Evolutionary conservation across 2,888 invertebrate genomes (phyloP).

Genomic region (Drosophila cracens): DNA sequence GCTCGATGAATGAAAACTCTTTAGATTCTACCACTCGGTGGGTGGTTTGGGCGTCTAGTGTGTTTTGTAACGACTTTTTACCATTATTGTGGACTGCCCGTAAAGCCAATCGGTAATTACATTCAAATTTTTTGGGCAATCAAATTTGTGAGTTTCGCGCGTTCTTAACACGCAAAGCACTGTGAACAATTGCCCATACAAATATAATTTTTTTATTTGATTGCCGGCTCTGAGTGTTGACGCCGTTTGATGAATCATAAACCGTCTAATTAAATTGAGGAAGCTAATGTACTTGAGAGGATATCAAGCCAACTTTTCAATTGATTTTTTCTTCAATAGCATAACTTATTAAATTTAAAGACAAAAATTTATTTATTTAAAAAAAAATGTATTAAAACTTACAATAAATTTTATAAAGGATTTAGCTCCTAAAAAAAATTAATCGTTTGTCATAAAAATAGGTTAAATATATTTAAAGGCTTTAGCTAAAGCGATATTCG

Average conservation of each 20-base stretch:
- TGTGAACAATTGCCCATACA: constrained; percentile 30
- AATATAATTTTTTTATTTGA: constrained; percentile 20
- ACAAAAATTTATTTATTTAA: neutral
- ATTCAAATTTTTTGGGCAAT: constrained; percentile 44
- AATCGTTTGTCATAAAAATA: neutral
- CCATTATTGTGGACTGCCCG: constrained; percentile 23
- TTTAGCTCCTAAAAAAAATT: neutral
- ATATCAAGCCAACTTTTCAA: neutral
- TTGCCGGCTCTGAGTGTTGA: constrained; percentile 16
- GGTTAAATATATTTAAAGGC: neutral
- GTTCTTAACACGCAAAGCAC: constrained; percentile 13
- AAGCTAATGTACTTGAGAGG: constrained; percentile 9
- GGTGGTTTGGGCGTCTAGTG: constrained; percentile 44
- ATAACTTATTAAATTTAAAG: neutral
- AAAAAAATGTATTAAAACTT: neutral
- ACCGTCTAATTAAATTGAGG: constrained; percentile 16
- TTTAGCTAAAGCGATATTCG: neutral
- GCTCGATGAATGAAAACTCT: constrained; percentile 44
- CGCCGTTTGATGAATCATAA: constrained; percentile 39
- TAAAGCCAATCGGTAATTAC: constrained; percentile 46
- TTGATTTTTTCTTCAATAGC: neutral
- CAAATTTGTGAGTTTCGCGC: constrained; percentile 29
- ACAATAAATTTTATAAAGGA: neutral
- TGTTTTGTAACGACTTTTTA: constrained; percentile 32
- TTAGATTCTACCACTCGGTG: constrained; percentile 21